phyloP scores from a whole-genome alignment of 2,113 vertebrate genomes.

The Neoarius graeffei region DNA sequence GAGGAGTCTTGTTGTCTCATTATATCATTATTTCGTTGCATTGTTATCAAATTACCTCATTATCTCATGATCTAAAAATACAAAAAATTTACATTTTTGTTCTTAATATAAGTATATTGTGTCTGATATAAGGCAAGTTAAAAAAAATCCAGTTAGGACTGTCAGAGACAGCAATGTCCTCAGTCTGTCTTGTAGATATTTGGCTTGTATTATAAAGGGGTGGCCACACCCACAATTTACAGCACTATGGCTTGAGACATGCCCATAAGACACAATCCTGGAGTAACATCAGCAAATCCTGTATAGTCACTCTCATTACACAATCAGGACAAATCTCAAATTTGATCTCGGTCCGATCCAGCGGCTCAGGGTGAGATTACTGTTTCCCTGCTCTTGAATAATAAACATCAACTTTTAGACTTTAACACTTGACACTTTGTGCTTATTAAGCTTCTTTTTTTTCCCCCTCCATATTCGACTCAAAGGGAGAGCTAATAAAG shows the following conservation, averaged over 20 bases:
- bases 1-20: no score
- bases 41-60: background rate
- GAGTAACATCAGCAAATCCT: background rate
- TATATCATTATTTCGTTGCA: background rate
- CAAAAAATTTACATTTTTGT: background rate
- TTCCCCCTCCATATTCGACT: background rate
- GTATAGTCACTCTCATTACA: background rate
- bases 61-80: no score
- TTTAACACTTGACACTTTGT: background rate
- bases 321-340: background rate
- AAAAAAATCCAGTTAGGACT: background rate
- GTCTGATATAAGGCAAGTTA: background rate
- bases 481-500: constrained; percentile 7
- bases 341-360: background rate
- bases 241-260: background rate
- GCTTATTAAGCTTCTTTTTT: constrained; percentile 2
- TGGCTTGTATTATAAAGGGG: background rate
- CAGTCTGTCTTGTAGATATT: background rate
- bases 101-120: background rate
- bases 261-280: background rate
- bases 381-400: background rate
- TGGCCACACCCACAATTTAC: background rate
- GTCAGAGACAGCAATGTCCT: background rate
- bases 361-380: background rate
- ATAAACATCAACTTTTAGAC: background rate